phyloP scores from a whole-genome alignment of 2,113 vertebrate genomes.

The Lipophrys pholis region DNA sequence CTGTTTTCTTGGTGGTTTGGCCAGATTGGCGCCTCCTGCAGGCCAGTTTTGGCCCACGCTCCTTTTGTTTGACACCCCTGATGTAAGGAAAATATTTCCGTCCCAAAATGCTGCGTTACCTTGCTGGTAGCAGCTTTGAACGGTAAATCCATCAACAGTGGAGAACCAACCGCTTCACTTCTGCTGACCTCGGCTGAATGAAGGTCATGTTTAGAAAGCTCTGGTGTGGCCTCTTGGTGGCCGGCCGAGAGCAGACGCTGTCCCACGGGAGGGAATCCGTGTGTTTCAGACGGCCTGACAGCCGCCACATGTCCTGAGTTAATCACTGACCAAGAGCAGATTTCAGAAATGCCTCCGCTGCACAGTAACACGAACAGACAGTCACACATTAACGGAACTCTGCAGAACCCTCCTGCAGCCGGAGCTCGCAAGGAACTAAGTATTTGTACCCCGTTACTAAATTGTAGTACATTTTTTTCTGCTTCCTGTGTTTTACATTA shows the following conservation, averaged over 20 bases:
- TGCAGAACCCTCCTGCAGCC: too few species aligned
- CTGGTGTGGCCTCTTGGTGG: slow-evolving; percentile 5
- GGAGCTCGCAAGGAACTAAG: too few species aligned
- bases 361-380: slow-evolving; percentile 63
- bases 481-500: too few species aligned
- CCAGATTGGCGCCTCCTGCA: too few species aligned
- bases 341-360: slow-evolving; percentile 65
- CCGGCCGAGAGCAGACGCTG: slow-evolving; percentile 34
- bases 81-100: too few species aligned
- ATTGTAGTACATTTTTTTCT: too few species aligned
- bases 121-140: too few species aligned
- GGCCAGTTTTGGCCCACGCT: too few species aligned
- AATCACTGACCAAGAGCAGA: slow-evolving; percentile 77
- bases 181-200: not conserved
- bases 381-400: slow-evolving; percentile 77
- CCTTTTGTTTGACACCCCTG: too few species aligned
- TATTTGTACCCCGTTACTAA: too few species aligned
- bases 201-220: slow-evolving; percentile 33
- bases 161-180: slow-evolving; percentile 20
- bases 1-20: too few species aligned
- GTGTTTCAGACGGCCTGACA: slow-evolving; percentile 39
- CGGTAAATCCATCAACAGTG: slow-evolving; percentile 9
- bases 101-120: too few species aligned
- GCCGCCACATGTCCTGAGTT: slow-evolving; percentile 66
- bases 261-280: slow-evolving; percentile 15